Evolutionary conservation across 2,113 vertebrate species (phyloP).

Genomic region (Peromyscus polionotus): DNA sequence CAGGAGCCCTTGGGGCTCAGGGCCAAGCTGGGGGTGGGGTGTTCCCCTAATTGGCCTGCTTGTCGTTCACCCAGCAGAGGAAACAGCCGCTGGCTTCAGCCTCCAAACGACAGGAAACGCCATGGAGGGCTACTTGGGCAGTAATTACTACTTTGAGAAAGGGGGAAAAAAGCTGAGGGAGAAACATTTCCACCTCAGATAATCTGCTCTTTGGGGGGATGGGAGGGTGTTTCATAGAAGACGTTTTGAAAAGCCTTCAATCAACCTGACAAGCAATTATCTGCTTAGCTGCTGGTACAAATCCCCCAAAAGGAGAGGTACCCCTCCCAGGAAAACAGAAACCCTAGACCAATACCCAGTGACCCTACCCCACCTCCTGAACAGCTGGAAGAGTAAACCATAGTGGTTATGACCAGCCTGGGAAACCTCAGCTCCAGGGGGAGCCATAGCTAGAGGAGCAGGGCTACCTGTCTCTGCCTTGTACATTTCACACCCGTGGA

Average conservation of each 20-base stretch:
- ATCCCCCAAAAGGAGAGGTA: slow-evolving; percentile 72
- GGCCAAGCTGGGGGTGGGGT: slow-evolving; percentile 63
- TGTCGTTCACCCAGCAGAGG: slow-evolving; percentile 87
- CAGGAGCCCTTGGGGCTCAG: slow-evolving; percentile 49
- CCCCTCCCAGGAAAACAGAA: slow-evolving; percentile 71
- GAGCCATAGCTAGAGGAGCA: background rate
- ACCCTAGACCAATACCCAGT: background rate
- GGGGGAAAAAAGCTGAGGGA: slow-evolving; percentile 77
- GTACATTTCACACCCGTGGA: background rate
- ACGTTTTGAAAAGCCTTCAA: slow-evolving; percentile 90
- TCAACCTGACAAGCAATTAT: slow-evolving; percentile 92
- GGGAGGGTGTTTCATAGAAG: slow-evolving; percentile 86
- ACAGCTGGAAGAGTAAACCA: accelerated
- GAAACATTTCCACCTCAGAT: slow-evolving; percentile 87
- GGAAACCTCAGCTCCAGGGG: background rate
- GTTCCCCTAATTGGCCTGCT: slow-evolving; percentile 83
- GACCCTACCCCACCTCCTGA: background rate
- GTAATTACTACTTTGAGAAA: slow-evolving; percentile 91
- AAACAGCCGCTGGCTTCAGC: slow-evolving; percentile 87
- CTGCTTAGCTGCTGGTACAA: slow-evolving; percentile 85
- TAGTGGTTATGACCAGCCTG: background rate
- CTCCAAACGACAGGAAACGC: slow-evolving; percentile 89
- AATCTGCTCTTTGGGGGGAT: slow-evolving; percentile 83
- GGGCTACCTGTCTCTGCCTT: background rate
- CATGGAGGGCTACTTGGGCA: slow-evolving; percentile 88